Conservation (phyloP, 64 coral and sea anemone genomes). For the Montipora efflorescens region DNA sequence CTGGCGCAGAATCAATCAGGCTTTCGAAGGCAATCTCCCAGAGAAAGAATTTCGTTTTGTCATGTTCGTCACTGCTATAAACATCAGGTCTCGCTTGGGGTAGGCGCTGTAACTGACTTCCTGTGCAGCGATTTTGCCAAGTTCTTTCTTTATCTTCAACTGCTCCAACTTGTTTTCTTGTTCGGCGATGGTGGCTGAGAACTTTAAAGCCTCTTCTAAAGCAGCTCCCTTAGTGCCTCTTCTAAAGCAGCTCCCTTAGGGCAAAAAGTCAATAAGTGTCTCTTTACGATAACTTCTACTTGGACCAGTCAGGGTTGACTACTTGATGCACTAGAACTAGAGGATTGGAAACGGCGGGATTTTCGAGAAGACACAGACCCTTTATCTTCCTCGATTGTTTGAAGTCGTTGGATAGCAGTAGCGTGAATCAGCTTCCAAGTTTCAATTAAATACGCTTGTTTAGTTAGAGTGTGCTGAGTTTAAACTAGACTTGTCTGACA, state of each 20-base stretch:
- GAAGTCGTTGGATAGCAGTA: conserved; percentile 9
- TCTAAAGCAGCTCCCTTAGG: conserved; percentile 73
- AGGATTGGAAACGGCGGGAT: not conserved
- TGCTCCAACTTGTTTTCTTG: conserved; percentile 73
- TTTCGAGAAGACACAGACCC: conserved; percentile 37
- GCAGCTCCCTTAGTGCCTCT: conserved; percentile 76
- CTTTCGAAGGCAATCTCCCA: conserved; percentile 70
- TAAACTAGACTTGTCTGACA: not conserved
- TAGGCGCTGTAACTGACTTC: conserved; percentile 70
- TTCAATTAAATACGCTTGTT: conserved; percentile 5
- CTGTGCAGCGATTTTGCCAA: conserved; percentile 59
- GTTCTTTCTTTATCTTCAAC: conserved; percentile 66
- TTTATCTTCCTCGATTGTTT: conserved; percentile 24
- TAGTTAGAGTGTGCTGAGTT: conserved; percentile 6
- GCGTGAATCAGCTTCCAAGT: conserved; percentile 45
- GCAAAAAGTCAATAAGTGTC: conserved; percentile 62
- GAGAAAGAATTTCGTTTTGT: conserved; percentile 68
- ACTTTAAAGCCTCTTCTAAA: conserved; percentile 76
- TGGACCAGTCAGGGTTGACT: too few relatives aligned
- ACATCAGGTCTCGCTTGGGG: conserved; percentile 60
- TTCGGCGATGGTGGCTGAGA: conserved; percentile 56
- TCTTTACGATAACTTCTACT: conserved; percentile 41
- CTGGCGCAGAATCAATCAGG: conserved; percentile 55
- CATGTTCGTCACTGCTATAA: conserved; percentile 50
- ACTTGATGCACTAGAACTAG: not conserved